Evolutionary conservation across 2,888 invertebrate species (phyloP).

Genomic region (Kryphioiulus occultus): DNA sequence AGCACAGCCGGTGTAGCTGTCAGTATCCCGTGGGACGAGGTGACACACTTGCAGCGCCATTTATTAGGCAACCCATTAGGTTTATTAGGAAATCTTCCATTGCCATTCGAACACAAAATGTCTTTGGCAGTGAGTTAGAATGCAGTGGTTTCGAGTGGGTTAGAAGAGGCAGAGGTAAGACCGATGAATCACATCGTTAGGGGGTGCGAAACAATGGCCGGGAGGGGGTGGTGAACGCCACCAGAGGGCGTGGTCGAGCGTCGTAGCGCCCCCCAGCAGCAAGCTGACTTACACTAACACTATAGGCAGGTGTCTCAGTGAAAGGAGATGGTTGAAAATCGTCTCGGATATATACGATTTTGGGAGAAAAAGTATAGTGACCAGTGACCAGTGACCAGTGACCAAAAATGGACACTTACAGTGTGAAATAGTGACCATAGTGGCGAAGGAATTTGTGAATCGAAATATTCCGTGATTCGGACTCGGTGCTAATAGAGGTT

Average conservation of each 20-base stretch:
- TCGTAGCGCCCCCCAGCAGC: background rate
- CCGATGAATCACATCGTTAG: background rate
- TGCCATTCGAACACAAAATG: no score
- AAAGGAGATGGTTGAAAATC: background rate
- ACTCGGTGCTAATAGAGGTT: background rate
- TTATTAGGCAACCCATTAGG: background rate
- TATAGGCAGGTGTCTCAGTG: background rate
- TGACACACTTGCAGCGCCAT: background rate
- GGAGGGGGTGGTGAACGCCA: background rate
- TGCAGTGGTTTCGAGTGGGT: no score
- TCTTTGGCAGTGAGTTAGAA: no score
- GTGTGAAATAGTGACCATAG: no score
- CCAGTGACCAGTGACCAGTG: background rate
- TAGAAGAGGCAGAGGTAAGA: no score
- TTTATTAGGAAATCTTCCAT: background rate
- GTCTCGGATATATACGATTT: background rate
- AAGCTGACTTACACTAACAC: background rate
- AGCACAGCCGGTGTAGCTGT: background rate
- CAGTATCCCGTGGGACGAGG: background rate
- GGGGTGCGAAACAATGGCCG: background rate
- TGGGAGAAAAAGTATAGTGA: background rate
- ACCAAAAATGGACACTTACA: no score
- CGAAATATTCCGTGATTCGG: no score
- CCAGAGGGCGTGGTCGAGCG: background rate
- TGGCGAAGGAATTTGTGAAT: no score